Evolutionary conservation across 2,113 vertebrate genomes (phyloP), one percentile per base, ranked within the genome.

Genomic region (Caretta caretta): DNA sequence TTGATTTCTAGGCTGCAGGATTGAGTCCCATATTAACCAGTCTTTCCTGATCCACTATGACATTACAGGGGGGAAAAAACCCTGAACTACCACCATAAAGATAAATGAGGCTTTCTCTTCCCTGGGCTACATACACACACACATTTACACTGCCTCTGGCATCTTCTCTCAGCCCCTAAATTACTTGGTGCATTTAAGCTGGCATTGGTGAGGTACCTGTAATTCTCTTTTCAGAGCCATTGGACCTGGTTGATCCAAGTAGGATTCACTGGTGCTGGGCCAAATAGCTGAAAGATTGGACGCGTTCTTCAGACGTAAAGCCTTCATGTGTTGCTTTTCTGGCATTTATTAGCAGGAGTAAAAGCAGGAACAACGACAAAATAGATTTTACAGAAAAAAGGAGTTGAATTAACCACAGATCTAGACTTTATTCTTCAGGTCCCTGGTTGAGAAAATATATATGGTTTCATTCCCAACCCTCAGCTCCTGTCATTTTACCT

Each of bases 391-490:
- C 38, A 25, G 17, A 31, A 38, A 38, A 57, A 83, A 56, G n/a
- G 8, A 16, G 53, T 29, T 42, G 54, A 38, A 56, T 38, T 56
- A 27, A 57, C 25, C 53, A 56, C n/a, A 56, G 80, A 22, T 75
- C 13, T 56, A 27, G 38, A 42, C 59, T 86, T 90, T 51, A 27
- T 59, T 88, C 31, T 83, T 51, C 48, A 8, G 1, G 13, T 76
- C 93, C 65, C 16, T 14, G 0, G 1, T 57, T 86, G 92, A 81
- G 54, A 0, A 5, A 93, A 65, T 19, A 85, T 6, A 22, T 12
- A 4, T 9, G 59, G 59, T 90, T 3, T 35, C 5, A 49, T 31
- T 38, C 1, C 17, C 1, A 1, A 65, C 5, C 5, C 3, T 48
- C 75, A 25, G 19, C 88, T 89, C 81, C 22, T 83, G 19, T 56